Percentiles rank a stretch among this genome's conserved stretches.
Evolutionary conservation across 2,888 invertebrate genomes (phyloP).

Genomic region (Chrysodeixis includens): DNA sequence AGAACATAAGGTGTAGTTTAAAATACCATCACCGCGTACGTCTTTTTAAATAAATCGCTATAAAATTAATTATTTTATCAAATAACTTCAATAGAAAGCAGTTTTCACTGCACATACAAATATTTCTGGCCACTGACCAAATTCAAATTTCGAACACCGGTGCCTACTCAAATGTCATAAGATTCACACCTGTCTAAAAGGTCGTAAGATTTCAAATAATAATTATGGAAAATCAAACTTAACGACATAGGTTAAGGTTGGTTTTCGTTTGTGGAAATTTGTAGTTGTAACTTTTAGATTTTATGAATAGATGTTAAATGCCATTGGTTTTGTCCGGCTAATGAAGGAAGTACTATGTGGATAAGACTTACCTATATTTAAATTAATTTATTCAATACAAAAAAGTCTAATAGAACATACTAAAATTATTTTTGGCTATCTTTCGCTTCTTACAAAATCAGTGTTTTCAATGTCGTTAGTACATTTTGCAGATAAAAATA

Average conservation of each 20-base stretch:
- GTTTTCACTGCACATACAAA: conserved; percentile 43
- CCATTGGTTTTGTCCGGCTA: conserved; percentile 86
- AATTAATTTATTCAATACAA: neutral
- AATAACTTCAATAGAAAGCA: conserved; percentile 52
- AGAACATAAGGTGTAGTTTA: neutral
- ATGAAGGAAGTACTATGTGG: conserved; percentile 74
- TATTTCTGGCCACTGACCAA: conserved; percentile 61
- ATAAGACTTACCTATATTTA: conserved; percentile 42
- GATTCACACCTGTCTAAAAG: conserved; percentile 77
- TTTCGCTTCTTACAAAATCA: neutral
- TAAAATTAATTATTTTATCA: conserved; percentile 57
- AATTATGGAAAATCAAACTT: conserved; percentile 45
- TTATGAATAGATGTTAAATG: conserved; percentile 75
- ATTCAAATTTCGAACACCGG: conserved; percentile 67
- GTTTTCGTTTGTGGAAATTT: conserved; percentile 8
- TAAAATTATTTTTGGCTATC: neutral
- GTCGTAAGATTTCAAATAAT: conserved; percentile 38
- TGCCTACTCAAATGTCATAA: conserved; percentile 81
- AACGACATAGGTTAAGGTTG: fast-evolving
- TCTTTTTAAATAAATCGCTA: conserved; percentile 39
- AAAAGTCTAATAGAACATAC: too few species aligned
- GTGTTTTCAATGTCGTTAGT: neutral
- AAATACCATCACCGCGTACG: neutral
- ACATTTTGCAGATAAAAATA: conserved; percentile 1
- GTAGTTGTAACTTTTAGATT: conserved; percentile 58